Conservation (phyloP, 2,888 invertebrate genomes). For the Caenorhabditis zanzibari region DNA sequence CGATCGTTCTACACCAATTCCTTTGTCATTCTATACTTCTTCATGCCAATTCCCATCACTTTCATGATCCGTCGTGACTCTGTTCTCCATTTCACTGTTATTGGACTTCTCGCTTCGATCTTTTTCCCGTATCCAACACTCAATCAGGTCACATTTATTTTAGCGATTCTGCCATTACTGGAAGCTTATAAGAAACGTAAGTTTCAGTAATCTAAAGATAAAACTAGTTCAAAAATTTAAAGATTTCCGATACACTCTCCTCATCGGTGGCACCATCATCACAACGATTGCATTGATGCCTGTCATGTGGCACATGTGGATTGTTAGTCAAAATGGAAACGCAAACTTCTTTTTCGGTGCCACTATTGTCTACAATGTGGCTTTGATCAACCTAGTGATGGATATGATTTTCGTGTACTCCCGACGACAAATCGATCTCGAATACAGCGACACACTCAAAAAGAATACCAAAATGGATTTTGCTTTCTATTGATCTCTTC, state of each 20-base stretch:
- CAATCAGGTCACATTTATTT: slow-evolving; percentile 94
- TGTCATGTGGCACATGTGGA: slow-evolving; percentile 98
- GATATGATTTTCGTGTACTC: slow-evolving; percentile 70
- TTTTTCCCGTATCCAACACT: slow-evolving; percentile 98
- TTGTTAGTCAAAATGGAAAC: slow-evolving; percentile 97
- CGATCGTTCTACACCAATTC: slow-evolving; percentile 94
- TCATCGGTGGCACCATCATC: slow-evolving; percentile 93
- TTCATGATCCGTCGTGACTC: slow-evolving; percentile 85
- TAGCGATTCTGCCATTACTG: slow-evolving; percentile 94
- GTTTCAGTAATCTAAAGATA: not conserved
- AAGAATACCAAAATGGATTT: slow-evolving; percentile 60
- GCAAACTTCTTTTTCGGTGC: slow-evolving; percentile 99
- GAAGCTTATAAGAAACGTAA: slow-evolving; percentile 86
- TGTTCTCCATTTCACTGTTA: slow-evolving; percentile 85
- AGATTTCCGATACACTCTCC: slow-evolving; percentile 92
- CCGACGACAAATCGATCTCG: slow-evolving; percentile 58
- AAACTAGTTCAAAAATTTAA: slow-evolving; percentile 1
- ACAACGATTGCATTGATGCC: slow-evolving; percentile 93
- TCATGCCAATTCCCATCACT: slow-evolving; percentile 92
- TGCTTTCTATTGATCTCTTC: slow-evolving; percentile 57
- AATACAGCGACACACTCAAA: slow-evolving; percentile 55
- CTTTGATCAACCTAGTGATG: slow-evolving; percentile 86
- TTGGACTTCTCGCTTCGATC: slow-evolving; percentile 88
- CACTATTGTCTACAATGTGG: slow-evolving; percentile 94
- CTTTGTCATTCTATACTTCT: slow-evolving; percentile 95